Conservation (phyloP, 2,113 vertebrate genomes). For the Tetrax tetrax region DNA sequence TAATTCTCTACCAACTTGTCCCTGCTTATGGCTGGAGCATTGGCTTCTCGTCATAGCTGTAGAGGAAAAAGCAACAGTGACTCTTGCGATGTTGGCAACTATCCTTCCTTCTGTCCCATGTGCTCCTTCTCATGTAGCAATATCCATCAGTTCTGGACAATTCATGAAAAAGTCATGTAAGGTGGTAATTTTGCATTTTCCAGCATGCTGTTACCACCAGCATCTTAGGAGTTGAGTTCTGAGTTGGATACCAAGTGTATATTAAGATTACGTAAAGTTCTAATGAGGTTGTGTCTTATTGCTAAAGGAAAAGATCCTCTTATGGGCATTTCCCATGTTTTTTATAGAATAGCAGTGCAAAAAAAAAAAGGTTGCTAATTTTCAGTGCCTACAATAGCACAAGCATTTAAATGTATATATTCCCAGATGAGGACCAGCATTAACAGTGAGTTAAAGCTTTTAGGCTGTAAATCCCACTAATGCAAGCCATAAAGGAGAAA, state of each 20-base stretch:
- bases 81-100: neutral
- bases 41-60: neutral
- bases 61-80: neutral
- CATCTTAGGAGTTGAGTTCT: neutral
- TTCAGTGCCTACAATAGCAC: neutral
- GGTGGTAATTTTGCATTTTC: neutral
- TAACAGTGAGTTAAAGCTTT: conserved; percentile 20
- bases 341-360: neutral
- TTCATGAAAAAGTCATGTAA: neutral
- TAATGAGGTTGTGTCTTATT: neutral
- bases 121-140: neutral
- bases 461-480: conserved; percentile 1
- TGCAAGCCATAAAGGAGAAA: neutral
- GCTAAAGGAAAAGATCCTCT: neutral
- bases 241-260: neutral
- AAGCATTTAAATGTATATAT: neutral
- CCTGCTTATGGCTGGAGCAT: neutral
- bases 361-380: conserved; percentile 7
- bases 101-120: neutral
- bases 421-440: neutral
- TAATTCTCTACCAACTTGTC: neutral
- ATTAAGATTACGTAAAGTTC: neutral
- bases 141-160: neutral
- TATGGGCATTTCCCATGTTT: neutral
- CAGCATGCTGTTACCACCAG: neutral